Evolutionary conservation across 2,113 vertebrate species (phyloP), one percentile per base, ranked within the genome.

Genomic region (Dipodomys spectabilis): DNA sequence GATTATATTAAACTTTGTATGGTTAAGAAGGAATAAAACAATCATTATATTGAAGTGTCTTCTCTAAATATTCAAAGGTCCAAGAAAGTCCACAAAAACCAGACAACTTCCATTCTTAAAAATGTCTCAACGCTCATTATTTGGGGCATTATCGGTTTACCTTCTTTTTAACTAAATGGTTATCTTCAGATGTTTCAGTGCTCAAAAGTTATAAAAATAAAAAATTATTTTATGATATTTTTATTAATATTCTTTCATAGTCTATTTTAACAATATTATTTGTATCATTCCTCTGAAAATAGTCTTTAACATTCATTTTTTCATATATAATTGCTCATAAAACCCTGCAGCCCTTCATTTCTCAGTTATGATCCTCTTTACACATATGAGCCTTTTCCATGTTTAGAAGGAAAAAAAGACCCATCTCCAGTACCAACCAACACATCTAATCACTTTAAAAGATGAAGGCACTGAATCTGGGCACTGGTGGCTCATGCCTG

Each of bases 341-440:
- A 98, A 98, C 98, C 98, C 98, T 97, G 93, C 94, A 97, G 97
- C 97, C 96, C 97, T 27, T 97, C 97, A 97, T 96, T 87, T 98
- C 98, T 98, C 98, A 97, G 98, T 98, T 98, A 98, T 95, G 92
- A 94, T 77, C 90, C 80, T 96, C 97, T 97, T 98, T 96, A 1
- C 85, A 93, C 1, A 1, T 39, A 5, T 39, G 95, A 91, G 88
- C 27, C 39, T 91, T 39, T 6, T 35, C 72, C 93, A 92, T 95
- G 96, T 97, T 97, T 69, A 95, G 96, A 95, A 96, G 94, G 32
- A 93, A 98, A 86, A 93, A 27, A 23, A 11, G 2, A 4, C 64
- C 30, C 12, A 71, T 78, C 20, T n/a, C 53, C 7, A 23, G 19
- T 18, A 80, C 68, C 68, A 68, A 23, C n/a, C 39, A 39, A 39